phyloP scores from a whole-genome alignment of 2,113 vertebrate genomes.

The Salvator merianae region DNA sequence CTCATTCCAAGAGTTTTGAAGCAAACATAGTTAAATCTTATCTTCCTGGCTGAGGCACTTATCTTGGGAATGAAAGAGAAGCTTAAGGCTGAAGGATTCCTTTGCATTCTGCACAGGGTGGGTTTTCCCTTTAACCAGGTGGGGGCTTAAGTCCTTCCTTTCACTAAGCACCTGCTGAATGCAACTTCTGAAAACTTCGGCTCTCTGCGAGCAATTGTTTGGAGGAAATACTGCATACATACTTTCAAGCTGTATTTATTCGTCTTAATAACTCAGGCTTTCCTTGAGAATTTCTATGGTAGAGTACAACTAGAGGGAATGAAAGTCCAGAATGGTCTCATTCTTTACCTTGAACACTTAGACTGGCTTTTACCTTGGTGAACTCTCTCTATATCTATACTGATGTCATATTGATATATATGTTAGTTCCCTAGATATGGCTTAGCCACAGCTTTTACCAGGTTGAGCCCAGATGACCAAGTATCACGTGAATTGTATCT shows the following conservation, averaged over 20 bases:
- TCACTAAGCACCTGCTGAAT: neutral
- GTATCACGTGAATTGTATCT: too few species aligned
- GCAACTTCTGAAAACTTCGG: neutral
- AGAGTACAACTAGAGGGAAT: neutral
- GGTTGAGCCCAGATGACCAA: too few species aligned
- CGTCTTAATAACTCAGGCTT: neutral
- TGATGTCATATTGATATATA: too few species aligned
- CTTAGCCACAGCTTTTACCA: too few species aligned
- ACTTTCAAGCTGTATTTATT: neutral
- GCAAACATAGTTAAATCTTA: conserved; percentile 56
- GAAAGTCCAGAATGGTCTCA: neutral
- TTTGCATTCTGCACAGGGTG: neutral
- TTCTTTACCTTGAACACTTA: neutral
- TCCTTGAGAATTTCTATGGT: neutral
- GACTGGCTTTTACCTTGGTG: neutral
- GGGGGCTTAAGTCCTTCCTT: neutral
- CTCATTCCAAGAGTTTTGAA: conserved; percentile 53
- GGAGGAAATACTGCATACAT: neutral
- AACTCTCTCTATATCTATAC: neutral
- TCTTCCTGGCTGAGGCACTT: conserved; percentile 48
- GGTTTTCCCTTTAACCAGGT: neutral
- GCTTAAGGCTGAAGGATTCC: neutral
- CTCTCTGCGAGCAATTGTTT: neutral
- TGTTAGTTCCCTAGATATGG: too few species aligned
- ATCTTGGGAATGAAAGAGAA: conserved; percentile 40